phyloP scores from a whole-genome alignment of 1,140 invertebrate species.

The Neotoxoptera formosana region DNA sequence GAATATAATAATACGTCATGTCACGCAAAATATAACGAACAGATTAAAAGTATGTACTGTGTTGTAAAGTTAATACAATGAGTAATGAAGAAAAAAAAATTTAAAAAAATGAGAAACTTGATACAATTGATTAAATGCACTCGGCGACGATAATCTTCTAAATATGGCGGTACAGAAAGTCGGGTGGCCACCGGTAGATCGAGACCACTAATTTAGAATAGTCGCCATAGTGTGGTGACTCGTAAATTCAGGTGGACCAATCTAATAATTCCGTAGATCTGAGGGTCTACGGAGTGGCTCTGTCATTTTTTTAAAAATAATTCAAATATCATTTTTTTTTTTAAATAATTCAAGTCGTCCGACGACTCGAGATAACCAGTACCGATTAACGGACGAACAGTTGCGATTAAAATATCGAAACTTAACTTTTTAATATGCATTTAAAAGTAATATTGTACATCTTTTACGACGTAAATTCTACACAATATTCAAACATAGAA shows the following conservation, averaged over 20 bases:
- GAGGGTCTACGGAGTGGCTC: too few species aligned
- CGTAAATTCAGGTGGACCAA: background rate
- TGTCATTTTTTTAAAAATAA: too few species aligned
- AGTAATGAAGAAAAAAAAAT: conserved; percentile 17
- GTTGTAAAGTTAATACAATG: background rate
- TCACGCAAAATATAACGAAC: background rate
- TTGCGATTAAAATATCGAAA: background rate
- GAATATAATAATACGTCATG: background rate
- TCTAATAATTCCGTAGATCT: background rate
- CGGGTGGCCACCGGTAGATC: background rate
- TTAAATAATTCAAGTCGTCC: background rate
- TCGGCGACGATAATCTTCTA: background rate
- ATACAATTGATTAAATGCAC: background rate
- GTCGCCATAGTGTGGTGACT: background rate
- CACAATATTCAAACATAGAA: background rate
- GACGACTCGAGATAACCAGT: background rate
- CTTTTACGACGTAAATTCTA: background rate
- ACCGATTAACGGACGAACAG: background rate
- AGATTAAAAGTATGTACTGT: background rate
- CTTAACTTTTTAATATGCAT: too few species aligned
- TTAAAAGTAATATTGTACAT: too few species aligned
- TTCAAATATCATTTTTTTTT: background rate
- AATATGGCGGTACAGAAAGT: background rate
- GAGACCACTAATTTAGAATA: background rate
- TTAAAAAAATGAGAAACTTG: background rate